Evolutionary conservation across 2,113 vertebrate species (phyloP).

Genomic region (Otolemur garnettii): DNA sequence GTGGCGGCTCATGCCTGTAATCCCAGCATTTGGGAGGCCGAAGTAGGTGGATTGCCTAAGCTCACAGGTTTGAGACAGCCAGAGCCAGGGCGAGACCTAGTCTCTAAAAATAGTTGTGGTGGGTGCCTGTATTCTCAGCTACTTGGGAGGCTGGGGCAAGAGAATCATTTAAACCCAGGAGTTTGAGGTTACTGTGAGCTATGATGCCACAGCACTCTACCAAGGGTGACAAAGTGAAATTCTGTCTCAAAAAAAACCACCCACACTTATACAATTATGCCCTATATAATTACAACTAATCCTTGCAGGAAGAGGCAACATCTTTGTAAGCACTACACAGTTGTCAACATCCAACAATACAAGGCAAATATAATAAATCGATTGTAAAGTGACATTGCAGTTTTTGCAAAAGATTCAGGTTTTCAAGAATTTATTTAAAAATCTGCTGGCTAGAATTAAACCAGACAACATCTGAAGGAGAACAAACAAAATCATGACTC

Average conservation of each 20-base stretch:
- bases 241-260: background rate
- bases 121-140: no score
- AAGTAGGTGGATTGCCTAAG: no score
- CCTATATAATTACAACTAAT: background rate
- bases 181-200: no score
- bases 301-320: background rate
- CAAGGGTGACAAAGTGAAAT: no score
- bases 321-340: background rate
- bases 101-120: no score
- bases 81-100: no score
- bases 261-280: background rate
- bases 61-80: no score
- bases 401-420: background rate
- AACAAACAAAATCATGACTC: slow-evolving; percentile 5
- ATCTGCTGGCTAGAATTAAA: background rate
- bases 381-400: background rate
- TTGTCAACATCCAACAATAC: background rate
- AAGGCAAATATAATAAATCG: background rate
- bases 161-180: no score
- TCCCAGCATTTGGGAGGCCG: no score
- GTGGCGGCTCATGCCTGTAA: no score
- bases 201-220: no score
- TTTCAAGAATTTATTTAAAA: slow-evolving; percentile 35
- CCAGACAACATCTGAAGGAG: background rate
- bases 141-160: no score